Conservation (phyloP, 2,113 vertebrate genomes). For the Emberiza fucata region DNA sequence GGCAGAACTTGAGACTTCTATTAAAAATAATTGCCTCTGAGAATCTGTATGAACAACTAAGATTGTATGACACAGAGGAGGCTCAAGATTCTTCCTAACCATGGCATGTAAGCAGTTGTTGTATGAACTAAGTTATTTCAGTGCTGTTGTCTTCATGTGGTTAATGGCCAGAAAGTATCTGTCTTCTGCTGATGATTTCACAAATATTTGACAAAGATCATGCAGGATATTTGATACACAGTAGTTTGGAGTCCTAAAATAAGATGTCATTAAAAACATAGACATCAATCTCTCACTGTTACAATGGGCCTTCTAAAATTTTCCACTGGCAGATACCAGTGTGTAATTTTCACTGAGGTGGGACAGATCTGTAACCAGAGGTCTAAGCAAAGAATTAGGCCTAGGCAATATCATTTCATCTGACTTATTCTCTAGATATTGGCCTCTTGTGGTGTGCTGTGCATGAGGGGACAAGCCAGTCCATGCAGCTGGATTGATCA, state of each 20-base stretch:
- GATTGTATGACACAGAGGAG: not conserved
- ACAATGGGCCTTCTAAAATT: not conserved
- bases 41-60: not conserved
- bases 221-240: not conserved
- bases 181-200: not conserved
- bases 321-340: not conserved
- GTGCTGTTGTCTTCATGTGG: not conserved
- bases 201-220: not conserved
- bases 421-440: not conserved
- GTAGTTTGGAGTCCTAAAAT: not conserved
- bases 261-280: not conserved
- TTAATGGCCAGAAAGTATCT: not conserved
- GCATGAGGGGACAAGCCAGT: not conserved
- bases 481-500: fast-evolving
- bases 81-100: not conserved
- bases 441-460: not conserved
- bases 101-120: not conserved
- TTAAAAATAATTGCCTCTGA: not conserved
- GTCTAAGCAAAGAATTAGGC: not conserved
- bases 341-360: not conserved
- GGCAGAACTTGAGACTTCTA: not conserved
- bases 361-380: not conserved
- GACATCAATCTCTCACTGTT: not conserved
- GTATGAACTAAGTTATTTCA: not conserved
- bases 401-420: not conserved